Evolutionary conservation across 2,888 invertebrate genomes (phyloP), one percentile per base, ranked within the genome.

Genomic region (Noctua pronuba): DNA sequence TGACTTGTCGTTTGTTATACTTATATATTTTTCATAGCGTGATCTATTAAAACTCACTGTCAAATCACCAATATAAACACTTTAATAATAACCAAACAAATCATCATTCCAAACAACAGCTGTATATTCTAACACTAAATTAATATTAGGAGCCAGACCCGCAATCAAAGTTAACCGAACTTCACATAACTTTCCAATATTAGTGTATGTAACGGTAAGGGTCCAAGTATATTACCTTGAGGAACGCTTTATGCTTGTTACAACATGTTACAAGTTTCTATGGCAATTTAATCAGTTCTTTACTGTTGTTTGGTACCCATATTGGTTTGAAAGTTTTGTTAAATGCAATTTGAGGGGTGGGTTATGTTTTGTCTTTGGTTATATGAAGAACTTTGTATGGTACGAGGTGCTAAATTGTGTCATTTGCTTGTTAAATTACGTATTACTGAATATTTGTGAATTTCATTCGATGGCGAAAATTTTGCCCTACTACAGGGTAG

Each of bases 131-230:
- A 60, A 82, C 84, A 84, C 77, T 81, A 82, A 80, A 88, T 88
- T 89, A 86, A 86, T 89, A 85, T 87, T 75, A 83, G 77, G 49
- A 72, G 41, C 69, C 76, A 80, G 68, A 75, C 81, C 78, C 77
- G 74, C 84, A 84, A 89, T 86, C 79, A 80, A 89, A 89, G 86
- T 89, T 86, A 77, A 62, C 60, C 21, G 41, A 88, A 87, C 77
- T 87, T 80, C 72, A 75, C 78, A 79, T 85, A 85, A 84, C 64
- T 84, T 84, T 55, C 84, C 84, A 71, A 84, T 84, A 84, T 84
- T 75, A 71, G 83, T 83, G 71, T 85, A 64, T 78, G 78, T 72
- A 62, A 66, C 49, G 65, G 83, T 73, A 75, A 79, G 84, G 84
- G 87, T 79, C 84, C 75, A 28, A 86, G 84, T 79, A 84, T 60